Base-by-base conservation (phyloP, 2,797 vertebrate genomes). In the Pseudochirops corinnae region DNA sequence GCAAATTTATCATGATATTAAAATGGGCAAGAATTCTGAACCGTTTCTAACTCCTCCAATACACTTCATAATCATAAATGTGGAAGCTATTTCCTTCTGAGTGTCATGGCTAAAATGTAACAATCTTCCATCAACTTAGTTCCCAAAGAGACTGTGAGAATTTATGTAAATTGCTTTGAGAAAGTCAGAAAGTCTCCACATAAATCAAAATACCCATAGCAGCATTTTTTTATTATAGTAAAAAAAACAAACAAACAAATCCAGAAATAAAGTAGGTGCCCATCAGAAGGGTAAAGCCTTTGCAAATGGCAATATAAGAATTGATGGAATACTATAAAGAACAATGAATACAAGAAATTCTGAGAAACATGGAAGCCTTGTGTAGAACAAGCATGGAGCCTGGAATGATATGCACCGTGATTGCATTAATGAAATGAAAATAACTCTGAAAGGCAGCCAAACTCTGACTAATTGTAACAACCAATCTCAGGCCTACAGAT, bases 151-250 rank as follows among this genome's bases (percentile, higher is more conserved):
- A 87, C 53, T 91, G 26, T 58, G 91, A 92, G 26, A 90, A 57
- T 31, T 92, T 94, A 91, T 33, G 60, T 29, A 95, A 93, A 94
- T 94, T 53, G 95, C 55, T 87, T 92, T 96, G 90, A 95, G n/a
- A 26, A 91, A 87, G 74, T 87, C 74, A 87, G 74, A 87, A 87
- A 87, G 24, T 87, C 74, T 87, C 7, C 74, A 87, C 39, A 87
- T 87, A 46, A 87, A 87, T 87, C 39, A 87, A 87, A 87, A 46
- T 87, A 50, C 24, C 39, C 39, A 50, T 26, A 87, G 74, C 39
- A 50, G 74, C 39, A 50, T 24, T 74, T 67, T 67, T 87, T 82
- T 82, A 82, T 82, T 87, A 26, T 11, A 46, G 74, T 39, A 46
- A 82, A 82, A 24, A 24, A 62, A 39, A n/a, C 5, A 16, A 16